Conservation (phyloP, 2,797 vertebrate genomes). For the Parauchenoglanis ngamensis region DNA sequence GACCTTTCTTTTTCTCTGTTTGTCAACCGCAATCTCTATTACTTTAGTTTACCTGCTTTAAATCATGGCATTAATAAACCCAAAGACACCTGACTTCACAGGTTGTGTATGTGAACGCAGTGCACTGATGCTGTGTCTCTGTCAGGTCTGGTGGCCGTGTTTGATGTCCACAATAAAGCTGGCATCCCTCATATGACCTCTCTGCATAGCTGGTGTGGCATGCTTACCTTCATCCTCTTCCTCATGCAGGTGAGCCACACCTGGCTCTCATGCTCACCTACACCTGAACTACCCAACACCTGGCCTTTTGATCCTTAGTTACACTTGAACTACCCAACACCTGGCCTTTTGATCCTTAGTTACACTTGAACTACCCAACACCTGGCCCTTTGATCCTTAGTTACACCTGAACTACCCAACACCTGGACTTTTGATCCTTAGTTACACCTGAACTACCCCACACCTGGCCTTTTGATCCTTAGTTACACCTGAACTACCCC, state of each 20-base stretch:
- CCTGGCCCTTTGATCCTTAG: neutral
- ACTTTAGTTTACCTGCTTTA: neutral
- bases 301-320: neutral
- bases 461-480: too few relatives aligned
- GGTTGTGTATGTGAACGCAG: neutral
- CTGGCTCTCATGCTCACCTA: neutral
- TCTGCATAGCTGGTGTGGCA: constrained; percentile 93
- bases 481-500: neutral
- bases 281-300: neutral
- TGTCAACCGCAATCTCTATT: neutral
- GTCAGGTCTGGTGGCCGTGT: constrained; percentile 85
- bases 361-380: neutral
- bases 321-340: neutral
- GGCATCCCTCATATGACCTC: constrained; percentile 85
- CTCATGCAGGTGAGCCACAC: constrained; percentile 79
- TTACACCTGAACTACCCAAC: neutral
- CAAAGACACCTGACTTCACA: too few relatives aligned
- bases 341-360: neutral
- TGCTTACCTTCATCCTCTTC: constrained; percentile 82
- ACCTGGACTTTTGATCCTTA: neutral
- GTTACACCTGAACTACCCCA: neutral
- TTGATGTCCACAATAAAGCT: constrained; percentile 79
- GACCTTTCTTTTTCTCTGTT: too few relatives aligned
- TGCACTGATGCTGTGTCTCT: neutral
- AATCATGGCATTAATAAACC: neutral